Evolutionary conservation across 2,797 vertebrate genomes (phyloP).

Genomic region (Sebastes iracundus): DNA sequence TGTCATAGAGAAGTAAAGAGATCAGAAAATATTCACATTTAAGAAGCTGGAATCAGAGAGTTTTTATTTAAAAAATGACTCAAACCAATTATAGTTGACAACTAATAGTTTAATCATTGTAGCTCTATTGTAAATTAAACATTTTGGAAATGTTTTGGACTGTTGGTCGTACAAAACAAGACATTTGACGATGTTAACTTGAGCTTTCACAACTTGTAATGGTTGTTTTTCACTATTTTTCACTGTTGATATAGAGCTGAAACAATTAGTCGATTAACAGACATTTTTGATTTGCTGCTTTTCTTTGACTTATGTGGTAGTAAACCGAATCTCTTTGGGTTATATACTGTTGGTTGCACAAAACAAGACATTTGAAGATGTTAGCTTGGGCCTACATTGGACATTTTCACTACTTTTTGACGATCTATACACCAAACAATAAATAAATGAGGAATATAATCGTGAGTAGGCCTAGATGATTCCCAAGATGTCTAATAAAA

Average conservation of each 20-base stretch:
- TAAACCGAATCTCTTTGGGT: background rate
- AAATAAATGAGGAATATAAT: background rate
- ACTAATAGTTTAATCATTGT: no score
- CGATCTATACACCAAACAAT: background rate
- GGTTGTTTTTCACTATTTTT: background rate
- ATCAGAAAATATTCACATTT: no score
- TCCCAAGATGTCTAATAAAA: background rate
- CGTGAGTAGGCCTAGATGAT: background rate
- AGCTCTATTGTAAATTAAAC: background rate
- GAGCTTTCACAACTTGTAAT: background rate
- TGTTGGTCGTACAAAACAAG: background rate
- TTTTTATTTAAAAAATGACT: no score
- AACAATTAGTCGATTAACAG: background rate
- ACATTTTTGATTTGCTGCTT: background rate
- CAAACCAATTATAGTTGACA: no score
- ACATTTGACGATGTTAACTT: background rate
- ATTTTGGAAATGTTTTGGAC: background rate
- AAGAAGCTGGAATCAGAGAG: no score
- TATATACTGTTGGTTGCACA: background rate
- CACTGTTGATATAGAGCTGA: background rate
- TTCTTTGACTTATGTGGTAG: background rate
- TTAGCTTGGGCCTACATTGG: background rate
- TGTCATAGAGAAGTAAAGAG: no score
- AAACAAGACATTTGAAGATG: background rate
- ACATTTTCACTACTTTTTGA: background rate